phyloP scores from a whole-genome alignment of 1,140 invertebrate species.

The Lepeophtheirus salmonis region DNA sequence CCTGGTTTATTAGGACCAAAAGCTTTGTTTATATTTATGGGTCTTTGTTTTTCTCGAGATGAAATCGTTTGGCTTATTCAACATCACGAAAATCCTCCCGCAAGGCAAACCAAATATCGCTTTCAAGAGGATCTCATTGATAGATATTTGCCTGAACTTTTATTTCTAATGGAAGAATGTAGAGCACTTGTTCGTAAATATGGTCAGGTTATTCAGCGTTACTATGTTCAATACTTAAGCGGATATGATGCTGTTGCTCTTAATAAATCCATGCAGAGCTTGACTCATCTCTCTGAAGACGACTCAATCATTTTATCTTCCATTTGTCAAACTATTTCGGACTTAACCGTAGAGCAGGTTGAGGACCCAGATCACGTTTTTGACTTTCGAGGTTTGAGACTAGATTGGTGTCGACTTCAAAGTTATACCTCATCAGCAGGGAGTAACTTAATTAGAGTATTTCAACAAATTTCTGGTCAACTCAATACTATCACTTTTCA shows the following conservation, averaged over 20 bases:
- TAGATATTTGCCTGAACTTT: slow-evolving; percentile 80
- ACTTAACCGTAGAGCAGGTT: slow-evolving; percentile 71
- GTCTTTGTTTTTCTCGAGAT: slow-evolving; percentile 77
- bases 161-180: slow-evolving; percentile 96
- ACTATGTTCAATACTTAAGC: slow-evolving; percentile 89
- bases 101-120: slow-evolving; percentile 61
- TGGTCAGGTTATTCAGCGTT: slow-evolving; percentile 66
- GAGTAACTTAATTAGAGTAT: not conserved
- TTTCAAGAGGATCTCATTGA: slow-evolving; percentile 72
- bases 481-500: slow-evolving; percentile 93
- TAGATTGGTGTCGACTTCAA: slow-evolving; percentile 95
- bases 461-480: slow-evolving; percentile 49
- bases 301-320: slow-evolving; percentile 85
- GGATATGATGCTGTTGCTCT: slow-evolving; percentile 85
- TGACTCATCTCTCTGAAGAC: slow-evolving; percentile 64
- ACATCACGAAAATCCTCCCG: slow-evolving; percentile 84
- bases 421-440: slow-evolving; percentile 48
- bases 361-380: slow-evolving; percentile 81
- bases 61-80: slow-evolving; percentile 78
- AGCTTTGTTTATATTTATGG: slow-evolving; percentile 90
- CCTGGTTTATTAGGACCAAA: slow-evolving; percentile 91
- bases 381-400: slow-evolving; percentile 77
- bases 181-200: slow-evolving; percentile 32
- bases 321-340: slow-evolving; percentile 69
- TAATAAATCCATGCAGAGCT: slow-evolving; percentile 71